Evolutionary conservation across 2,113 vertebrate genomes (phyloP), one percentile per base, ranked within the genome.

Genomic region (Sterna hirundo): DNA sequence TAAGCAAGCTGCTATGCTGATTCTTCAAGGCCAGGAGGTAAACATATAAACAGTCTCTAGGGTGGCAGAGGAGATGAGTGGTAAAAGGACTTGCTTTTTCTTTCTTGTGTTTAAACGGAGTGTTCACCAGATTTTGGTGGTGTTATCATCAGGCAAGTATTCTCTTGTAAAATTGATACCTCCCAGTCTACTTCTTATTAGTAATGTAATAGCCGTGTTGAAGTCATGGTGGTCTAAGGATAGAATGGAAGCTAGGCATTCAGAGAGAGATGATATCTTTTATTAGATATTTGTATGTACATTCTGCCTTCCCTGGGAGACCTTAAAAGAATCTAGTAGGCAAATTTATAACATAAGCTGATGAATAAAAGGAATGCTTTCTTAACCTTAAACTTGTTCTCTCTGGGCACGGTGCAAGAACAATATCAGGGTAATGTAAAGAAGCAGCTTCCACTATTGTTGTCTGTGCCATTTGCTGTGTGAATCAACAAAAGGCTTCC

Each of bases 131-230:
- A 54, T 89, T 88, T 92, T 82, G 20, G 38, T 82, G 72, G 15
- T 93, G 77, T 38, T 95, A 87, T 94, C 94, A 96, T 91, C 86
- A 69, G 57, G 58, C 70, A 92, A 85, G 40, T 88, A 95, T 94
- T 95, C 70, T 94, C 81, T 94, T 87, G 77, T 92, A 94, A 93
- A 96, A 86, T 21, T 91, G 83, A 95, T 94, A 92, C 62, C 92
- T 78, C 88, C 72, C 75, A 38, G 61, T 68, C 60, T 55, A 58
- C 46, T 81, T 3, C 55, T 88, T 75, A 52, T n/a, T 93, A 80
- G 87, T 90, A 96, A 94, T 86, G 54, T 58, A 96, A 96, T 91
- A 96, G 84, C 82, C 0, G 2, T 78, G 79, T 64, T 90, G 69
- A 81, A 96, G 90, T 85, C 90, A 34, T 88, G 86, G 86, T 85